These are phyloP conservation scores for Anoncus sp. DNA, from an alignment of 2,888 invertebrate species.

Conservation along the genomic window DNA sequence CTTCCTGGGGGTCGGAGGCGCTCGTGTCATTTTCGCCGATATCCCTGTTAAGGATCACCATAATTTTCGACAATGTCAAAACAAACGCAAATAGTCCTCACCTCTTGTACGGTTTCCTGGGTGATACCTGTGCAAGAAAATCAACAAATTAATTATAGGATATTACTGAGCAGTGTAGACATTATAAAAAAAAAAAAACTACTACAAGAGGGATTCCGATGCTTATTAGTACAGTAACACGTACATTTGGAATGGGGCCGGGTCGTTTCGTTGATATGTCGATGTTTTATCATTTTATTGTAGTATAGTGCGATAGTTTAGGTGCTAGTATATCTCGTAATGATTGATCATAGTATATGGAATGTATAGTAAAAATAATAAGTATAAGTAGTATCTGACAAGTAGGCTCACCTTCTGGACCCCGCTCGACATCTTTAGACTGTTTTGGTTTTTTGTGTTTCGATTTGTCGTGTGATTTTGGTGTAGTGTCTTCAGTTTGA, in stretches of 20 bases:
- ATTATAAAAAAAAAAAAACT: slow-evolving; percentile 36
- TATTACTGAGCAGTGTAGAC: slow-evolving; percentile 5
- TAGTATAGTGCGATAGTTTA: slow-evolving; percentile 55
- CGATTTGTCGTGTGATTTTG: slow-evolving; percentile 76
- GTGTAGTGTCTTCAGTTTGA: slow-evolving; percentile 74
- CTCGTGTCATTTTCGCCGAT: too few species aligned
- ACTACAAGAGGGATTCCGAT: slow-evolving; percentile 21
- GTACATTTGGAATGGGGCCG: slow-evolving; percentile 30
- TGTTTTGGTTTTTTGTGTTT: slow-evolving; percentile 77
- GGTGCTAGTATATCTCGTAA: slow-evolving; percentile 47
- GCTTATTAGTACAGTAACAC: slow-evolving; percentile 46
- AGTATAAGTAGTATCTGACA: slow-evolving; percentile 67
- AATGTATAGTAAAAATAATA: slow-evolving; percentile 55
- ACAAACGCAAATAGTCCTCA: slow-evolving; percentile 56
- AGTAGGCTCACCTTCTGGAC: slow-evolving; percentile 75
- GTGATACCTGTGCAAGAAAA: slow-evolving; percentile 70
- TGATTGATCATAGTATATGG: slow-evolving; percentile 50
- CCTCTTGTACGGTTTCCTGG: slow-evolving; percentile 71
- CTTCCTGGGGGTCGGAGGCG: too few species aligned
- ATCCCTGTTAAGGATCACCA: too few species aligned
- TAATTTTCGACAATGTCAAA: not conserved
- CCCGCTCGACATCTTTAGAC: slow-evolving; percentile 74
- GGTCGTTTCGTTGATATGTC: slow-evolving; percentile 66
- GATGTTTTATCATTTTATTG: slow-evolving; percentile 61
- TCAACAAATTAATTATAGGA: slow-evolving; percentile 33